A percentile compares a stretch with the other conserved stretches of the same genome.
phyloP scores from a whole-genome alignment of 1,140 invertebrate species.

The Caerostris extrusa region DNA sequence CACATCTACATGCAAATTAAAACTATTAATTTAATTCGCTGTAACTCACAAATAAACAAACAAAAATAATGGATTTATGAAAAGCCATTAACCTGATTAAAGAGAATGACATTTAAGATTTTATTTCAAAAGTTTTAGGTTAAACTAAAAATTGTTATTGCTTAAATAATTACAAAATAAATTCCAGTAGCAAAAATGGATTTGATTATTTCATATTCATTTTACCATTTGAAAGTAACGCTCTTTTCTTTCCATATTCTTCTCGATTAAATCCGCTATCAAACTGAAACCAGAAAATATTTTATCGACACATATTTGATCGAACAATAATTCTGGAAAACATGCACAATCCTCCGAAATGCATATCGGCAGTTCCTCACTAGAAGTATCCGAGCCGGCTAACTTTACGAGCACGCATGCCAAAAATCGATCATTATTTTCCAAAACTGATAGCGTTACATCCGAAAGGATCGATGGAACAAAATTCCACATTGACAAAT shows the following conservation, averaged over 20 bases:
- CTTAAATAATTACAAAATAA: too few relatives aligned
- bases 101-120: too few relatives aligned
- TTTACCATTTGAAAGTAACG: not conserved
- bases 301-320: slow-evolving; percentile 36
- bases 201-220: not conserved
- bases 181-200: too few relatives aligned
- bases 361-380: slow-evolving; percentile 18
- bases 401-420: not conserved
- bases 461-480: slow-evolving; percentile 12
- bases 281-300: not conserved
- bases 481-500: slow-evolving; percentile 65
- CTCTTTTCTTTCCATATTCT: not conserved
- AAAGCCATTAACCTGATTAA: too few relatives aligned
- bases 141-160: too few relatives aligned
- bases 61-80: too few relatives aligned
- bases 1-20: too few relatives aligned
- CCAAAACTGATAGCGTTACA: not conserved
- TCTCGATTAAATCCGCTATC: not conserved
- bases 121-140: too few relatives aligned
- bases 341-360: slow-evolving; percentile 23
- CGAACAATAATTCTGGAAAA: slow-evolving; percentile 31
- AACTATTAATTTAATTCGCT: too few relatives aligned
- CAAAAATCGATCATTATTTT: slow-evolving; percentile 42
- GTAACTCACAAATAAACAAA: too few relatives aligned
- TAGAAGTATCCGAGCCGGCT: not conserved